These are phyloP conservation scores for Diarsia mendica DNA, from an alignment of 2,888 invertebrate genomes.

Conservation along the genomic window DNA sequence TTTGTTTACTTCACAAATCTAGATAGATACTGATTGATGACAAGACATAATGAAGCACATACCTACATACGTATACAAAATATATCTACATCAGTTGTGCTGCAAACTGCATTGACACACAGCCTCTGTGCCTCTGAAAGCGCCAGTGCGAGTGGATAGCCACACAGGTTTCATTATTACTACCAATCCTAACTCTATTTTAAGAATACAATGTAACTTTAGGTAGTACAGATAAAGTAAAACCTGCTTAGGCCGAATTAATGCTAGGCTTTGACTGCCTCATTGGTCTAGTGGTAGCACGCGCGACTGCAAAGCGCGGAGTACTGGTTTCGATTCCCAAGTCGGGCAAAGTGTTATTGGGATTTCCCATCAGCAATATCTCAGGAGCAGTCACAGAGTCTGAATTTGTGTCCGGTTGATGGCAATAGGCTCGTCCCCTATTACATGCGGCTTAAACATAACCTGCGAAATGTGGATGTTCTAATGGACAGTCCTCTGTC, in stretches of 20 bases:
- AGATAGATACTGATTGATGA: neutral
- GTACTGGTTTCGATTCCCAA: too few relatives aligned
- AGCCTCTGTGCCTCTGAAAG: neutral
- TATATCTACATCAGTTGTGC: neutral
- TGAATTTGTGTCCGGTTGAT: too few relatives aligned
- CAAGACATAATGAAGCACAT: neutral
- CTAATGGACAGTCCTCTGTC: too few relatives aligned
- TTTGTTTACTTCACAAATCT: too few relatives aligned
- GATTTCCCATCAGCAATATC: too few relatives aligned
- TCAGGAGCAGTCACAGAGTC: too few relatives aligned
- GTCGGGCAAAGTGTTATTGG: too few relatives aligned
- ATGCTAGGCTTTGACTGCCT: neutral
- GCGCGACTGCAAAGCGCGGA: too few relatives aligned
- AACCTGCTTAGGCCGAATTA: neutral
- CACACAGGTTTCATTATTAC: conserved; percentile 8
- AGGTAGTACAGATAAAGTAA: neutral
- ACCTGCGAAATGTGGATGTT: too few relatives aligned
- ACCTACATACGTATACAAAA: neutral
- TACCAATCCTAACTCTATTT: neutral
- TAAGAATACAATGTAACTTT: neutral
- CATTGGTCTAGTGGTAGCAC: too few relatives aligned
- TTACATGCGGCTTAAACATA: too few relatives aligned
- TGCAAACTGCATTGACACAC: conserved; percentile 14
- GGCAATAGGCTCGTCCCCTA: too few relatives aligned
- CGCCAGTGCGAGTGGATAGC: conserved; percentile 4